Conservation (phyloP, 2,888 invertebrate genomes). For the Chromoteleia sp. region DNA sequence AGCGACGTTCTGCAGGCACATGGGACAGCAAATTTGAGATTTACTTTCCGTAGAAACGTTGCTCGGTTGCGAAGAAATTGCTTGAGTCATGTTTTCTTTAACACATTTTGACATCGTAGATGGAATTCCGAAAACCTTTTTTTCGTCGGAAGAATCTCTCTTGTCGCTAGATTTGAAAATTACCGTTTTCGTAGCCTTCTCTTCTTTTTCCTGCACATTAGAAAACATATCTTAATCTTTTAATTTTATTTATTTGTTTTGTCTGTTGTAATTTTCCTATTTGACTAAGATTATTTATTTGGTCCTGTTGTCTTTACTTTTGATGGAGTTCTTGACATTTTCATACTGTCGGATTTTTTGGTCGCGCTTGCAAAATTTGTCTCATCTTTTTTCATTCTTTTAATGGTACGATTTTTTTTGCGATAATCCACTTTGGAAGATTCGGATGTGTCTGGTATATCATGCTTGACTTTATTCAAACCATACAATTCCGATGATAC, state of each 20-base stretch:
- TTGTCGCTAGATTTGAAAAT: neutral
- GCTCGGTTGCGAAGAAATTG: neutral
- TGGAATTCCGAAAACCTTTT: neutral
- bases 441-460: neutral
- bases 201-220: neutral
- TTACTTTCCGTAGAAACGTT: neutral
- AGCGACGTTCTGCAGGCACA: constrained; percentile 36
- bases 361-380: neutral
- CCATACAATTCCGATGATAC: neutral
- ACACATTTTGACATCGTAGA: neutral
- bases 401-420: neutral
- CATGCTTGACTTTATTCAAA: neutral
- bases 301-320: too few relatives aligned
- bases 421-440: neutral
- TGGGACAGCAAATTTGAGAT: constrained; percentile 18
- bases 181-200: neutral
- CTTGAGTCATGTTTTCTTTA: neutral
- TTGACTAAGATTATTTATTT: too few relatives aligned
- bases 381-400: neutral
- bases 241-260: neutral
- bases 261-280: too few relatives aligned
- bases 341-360: too few relatives aligned
- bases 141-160: neutral
- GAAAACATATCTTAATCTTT: neutral
- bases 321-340: too few relatives aligned